These are phyloP conservation scores for Lagodon rhomboides DNA, from an alignment of 2,797 vertebrate species.

Conservation along the genomic window DNA sequence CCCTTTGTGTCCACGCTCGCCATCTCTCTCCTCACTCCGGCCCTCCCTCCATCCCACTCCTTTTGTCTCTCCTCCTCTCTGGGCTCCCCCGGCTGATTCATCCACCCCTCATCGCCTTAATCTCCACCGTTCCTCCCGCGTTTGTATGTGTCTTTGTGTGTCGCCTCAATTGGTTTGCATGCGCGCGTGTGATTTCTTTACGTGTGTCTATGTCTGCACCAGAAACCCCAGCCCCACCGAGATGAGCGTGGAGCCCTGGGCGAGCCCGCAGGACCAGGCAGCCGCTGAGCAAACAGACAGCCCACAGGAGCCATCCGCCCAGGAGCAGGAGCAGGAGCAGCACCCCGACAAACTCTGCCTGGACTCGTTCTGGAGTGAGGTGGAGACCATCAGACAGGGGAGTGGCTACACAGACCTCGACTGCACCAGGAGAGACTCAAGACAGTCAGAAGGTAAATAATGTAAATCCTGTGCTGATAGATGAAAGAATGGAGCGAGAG, in stretches of 20 bases:
- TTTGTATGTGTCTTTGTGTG: slow-evolving; percentile 66
- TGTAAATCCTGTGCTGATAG: slow-evolving; percentile 2
- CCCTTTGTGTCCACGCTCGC: slow-evolving; percentile 76
- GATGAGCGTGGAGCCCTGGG: slow-evolving; percentile 87
- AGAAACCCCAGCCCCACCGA: slow-evolving; percentile 86
- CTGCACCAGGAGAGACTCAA: slow-evolving; percentile 84
- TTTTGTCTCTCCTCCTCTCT: slow-evolving; percentile 77
- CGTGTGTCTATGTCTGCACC: slow-evolving; percentile 78
- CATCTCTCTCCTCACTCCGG: slow-evolving; percentile 59
- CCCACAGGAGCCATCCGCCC: slow-evolving; percentile 50
- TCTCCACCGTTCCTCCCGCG: slow-evolving; percentile 41
- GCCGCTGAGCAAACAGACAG: slow-evolving; percentile 73
- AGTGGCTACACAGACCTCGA: slow-evolving; percentile 84
- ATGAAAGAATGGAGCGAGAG: neutral
- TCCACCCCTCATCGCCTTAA: slow-evolving; percentile 28
- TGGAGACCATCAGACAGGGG: slow-evolving; percentile 90
- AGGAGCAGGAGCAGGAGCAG: slow-evolving; percentile 82
- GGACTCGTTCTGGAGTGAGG: slow-evolving; percentile 93
- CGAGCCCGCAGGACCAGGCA: slow-evolving; percentile 78
- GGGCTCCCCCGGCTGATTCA: slow-evolving; percentile 51
- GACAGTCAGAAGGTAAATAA: slow-evolving; percentile 88
- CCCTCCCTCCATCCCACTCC: slow-evolving; percentile 67
- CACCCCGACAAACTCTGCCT: slow-evolving; percentile 87
- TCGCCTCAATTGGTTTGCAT: slow-evolving; percentile 68
- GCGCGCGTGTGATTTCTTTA: slow-evolving; percentile 79